Conservation (phyloP, 2,113 vertebrate species). For the Psittacus erithacus region DNA sequence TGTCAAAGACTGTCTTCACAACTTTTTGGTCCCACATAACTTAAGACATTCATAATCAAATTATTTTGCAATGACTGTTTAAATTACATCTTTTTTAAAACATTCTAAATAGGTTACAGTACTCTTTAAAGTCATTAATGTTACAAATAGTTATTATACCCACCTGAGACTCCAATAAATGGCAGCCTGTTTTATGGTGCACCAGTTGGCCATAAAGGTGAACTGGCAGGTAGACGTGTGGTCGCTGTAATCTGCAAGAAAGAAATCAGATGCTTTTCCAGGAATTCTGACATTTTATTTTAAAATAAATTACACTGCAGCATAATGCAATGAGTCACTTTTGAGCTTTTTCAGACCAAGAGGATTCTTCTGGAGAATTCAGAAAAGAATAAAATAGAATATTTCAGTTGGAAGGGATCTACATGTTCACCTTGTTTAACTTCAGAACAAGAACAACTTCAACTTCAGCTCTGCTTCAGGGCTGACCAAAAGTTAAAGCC, state of each 20-base stretch:
- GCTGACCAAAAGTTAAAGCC: neutral
- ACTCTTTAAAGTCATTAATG: neutral
- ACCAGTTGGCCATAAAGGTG: slow-evolving; percentile 97
- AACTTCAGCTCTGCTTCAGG: neutral
- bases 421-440: neutral
- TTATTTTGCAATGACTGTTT: neutral
- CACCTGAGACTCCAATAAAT: slow-evolving; percentile 95
- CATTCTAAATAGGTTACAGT: neutral
- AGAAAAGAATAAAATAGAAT: neutral
- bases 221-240: slow-evolving; percentile 94
- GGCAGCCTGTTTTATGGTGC: slow-evolving; percentile 97
- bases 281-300: neutral
- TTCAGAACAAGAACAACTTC: neutral
- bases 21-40: neutral
- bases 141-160: neutral
- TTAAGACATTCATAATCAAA: neutral
- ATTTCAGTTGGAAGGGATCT: neutral
- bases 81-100: neutral
- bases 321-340: neutral
- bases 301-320: neutral
- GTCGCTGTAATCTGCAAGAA: slow-evolving; percentile 89
- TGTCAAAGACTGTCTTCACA: neutral
- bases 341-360: neutral
- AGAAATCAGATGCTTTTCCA: slow-evolving; percentile 2
- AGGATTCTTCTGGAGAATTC: neutral